Conservation (phyloP, 2,888 invertebrate species). For the Hetaerina titia region DNA sequence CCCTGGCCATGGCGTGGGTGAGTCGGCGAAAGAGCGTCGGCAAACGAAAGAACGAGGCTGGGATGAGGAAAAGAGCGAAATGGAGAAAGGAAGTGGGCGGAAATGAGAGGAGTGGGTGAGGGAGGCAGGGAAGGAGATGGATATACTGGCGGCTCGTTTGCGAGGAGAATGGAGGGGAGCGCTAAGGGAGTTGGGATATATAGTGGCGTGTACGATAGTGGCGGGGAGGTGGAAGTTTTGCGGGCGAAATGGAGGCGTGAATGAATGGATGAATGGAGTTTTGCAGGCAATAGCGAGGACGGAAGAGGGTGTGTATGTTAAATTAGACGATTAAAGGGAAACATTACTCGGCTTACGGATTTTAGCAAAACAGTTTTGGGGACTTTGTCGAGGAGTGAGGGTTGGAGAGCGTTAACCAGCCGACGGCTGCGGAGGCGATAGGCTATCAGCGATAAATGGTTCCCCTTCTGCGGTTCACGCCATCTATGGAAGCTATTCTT, state of each 20-base stretch:
- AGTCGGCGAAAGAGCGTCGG: background rate
- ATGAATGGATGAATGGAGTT: background rate
- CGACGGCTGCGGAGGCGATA: background rate
- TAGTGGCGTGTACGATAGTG: background rate
- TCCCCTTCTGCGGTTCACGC: background rate
- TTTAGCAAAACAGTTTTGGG: constrained; percentile 21
- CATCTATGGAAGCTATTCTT: background rate
- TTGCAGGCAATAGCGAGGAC: background rate
- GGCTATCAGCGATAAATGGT: constrained; percentile 11
- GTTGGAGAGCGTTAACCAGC: background rate
- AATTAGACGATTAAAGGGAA: constrained; percentile 15
- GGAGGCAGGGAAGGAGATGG: background rate
- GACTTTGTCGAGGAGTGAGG: background rate
- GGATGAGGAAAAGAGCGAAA: background rate
- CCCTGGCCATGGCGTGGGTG: background rate
- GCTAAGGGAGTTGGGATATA: background rate
- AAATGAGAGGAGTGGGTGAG: background rate
- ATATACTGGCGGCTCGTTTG: background rate
- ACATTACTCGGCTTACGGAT: constrained; percentile 29
- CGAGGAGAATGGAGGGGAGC: background rate
- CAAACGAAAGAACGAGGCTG: no score
- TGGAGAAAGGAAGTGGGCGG: background rate
- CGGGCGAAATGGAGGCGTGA: constrained; percentile 18
- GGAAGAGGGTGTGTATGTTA: background rate
- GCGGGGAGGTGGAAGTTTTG: background rate